Base-by-base conservation (phyloP, 2,113 vertebrate genomes). In the Passer montanus region DNA sequence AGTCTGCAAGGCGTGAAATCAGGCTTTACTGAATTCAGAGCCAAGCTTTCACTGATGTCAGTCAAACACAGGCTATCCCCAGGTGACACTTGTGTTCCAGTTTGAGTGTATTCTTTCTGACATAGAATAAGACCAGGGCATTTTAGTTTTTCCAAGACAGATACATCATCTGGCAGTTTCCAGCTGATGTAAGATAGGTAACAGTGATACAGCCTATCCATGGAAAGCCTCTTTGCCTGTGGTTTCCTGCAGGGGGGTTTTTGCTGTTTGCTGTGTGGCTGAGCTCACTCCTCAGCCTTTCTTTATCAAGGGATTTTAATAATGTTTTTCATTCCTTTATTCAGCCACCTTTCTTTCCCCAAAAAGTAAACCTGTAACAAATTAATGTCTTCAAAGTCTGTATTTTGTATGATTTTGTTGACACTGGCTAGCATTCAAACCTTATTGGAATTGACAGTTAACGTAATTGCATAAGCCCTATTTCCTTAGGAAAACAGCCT, bases 401-500 rank as follows among this genome's bases (percentile, higher is more conserved):
- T n/a, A 55, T 90, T 85, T 88, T 62, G 23, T 43, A 37, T 1
- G 3, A 13, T 77, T 80, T 58, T 80, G 30, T 74, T 88, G 63
- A 88, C 82, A 84, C 14, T 74, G 68, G 46, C 46, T 70, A 70
- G 24, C 35, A 50, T 73, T 86, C 63, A 66, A 70, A 46, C 33
- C 43, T 93, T 12, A 86, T 55, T 55, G 47, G 63, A 69, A 84
- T 33, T 62, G 75, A 43, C 53, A 84, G 15, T 27, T 53, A 83
- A 33, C 37, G 31, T 69, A 73, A 94, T 67, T 88, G n/a, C 63
- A 46, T 85, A 73, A 92, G 41, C 26, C 33, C 10, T 39, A 43
- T 80, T 92, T 93, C 79, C 67, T 80, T 62, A 83, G 82, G 78
- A 94, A 93, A 79, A 11, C 24, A 85, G 18, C 23, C 64, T 93